A percentile compares a stretch with the other conserved stretches of the same genome.
Conservation (phyloP, 2,797 vertebrate genomes). For the Perodicticus potto region DNA sequence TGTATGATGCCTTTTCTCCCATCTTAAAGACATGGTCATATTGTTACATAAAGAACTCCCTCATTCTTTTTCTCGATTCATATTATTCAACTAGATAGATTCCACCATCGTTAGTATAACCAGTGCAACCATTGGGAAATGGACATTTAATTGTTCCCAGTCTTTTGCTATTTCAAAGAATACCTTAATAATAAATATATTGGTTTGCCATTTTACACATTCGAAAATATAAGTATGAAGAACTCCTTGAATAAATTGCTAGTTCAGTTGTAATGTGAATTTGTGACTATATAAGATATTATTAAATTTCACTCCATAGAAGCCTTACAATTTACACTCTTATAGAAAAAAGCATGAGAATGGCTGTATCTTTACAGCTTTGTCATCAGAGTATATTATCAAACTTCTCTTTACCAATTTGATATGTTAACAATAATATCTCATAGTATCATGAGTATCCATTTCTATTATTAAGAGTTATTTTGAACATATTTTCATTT, state of each 20-base stretch:
- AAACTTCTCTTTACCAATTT: neutral
- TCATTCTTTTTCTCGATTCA: neutral
- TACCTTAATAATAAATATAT: neutral
- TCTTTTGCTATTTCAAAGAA: neutral
- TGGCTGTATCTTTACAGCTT: fast-evolving
- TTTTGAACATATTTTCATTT: neutral
- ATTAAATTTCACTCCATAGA: neutral
- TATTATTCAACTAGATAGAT: neutral
- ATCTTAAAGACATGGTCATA: neutral
- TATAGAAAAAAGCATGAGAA: fast-evolving
- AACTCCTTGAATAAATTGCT: neutral
- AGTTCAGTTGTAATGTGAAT: neutral
- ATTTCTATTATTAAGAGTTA: neutral
- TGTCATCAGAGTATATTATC: neutral
- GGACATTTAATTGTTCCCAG: neutral
- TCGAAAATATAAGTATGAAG: neutral
- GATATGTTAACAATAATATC: neutral
- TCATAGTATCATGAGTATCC: no score
- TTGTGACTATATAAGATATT: neutral
- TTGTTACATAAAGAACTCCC: neutral
- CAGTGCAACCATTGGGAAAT: neutral
- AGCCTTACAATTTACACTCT: neutral
- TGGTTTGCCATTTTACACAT: neutral
- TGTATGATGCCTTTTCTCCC: neutral
- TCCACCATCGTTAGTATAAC: neutral